Conservation (phyloP, 2,888 invertebrate genomes). For the Hydraecia micacea region DNA sequence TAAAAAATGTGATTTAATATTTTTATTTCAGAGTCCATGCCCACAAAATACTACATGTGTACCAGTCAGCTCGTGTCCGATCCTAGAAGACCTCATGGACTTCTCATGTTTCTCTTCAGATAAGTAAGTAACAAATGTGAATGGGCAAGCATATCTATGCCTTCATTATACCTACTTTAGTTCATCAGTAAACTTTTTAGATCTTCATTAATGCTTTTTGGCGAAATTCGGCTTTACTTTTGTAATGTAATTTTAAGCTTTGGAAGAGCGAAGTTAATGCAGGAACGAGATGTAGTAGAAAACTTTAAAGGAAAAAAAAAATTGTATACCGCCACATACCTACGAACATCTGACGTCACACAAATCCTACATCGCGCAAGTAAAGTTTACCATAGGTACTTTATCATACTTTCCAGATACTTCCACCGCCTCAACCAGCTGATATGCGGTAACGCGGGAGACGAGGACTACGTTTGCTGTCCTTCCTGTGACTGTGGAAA, state of each 20-base stretch:
- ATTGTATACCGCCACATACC: neutral
- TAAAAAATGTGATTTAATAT: neutral
- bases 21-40: constrained; percentile 81
- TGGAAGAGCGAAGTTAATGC: neutral
- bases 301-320: neutral
- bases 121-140: constrained; percentile 73
- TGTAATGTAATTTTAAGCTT: neutral
- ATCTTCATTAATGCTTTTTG: constrained; percentile 3
- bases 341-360: neutral
- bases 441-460: constrained; percentile 91
- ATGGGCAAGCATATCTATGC: neutral
- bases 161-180: neutral
- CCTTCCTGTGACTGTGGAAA: constrained; percentile 88
- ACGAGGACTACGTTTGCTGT: constrained; percentile 91
- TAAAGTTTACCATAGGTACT: neutral
- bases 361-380: neutral
- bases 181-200: neutral
- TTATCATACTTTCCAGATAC: constrained; percentile 71
- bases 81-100: constrained; percentile 90
- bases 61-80: constrained; percentile 90
- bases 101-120: constrained; percentile 91
- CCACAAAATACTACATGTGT: constrained; percentile 87
- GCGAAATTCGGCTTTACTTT: neutral
- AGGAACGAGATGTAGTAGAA: neutral
- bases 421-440: constrained; percentile 90